Evolutionary conservation across 2,113 vertebrate species (phyloP).

Genomic region (Lasiurus borealis): DNA sequence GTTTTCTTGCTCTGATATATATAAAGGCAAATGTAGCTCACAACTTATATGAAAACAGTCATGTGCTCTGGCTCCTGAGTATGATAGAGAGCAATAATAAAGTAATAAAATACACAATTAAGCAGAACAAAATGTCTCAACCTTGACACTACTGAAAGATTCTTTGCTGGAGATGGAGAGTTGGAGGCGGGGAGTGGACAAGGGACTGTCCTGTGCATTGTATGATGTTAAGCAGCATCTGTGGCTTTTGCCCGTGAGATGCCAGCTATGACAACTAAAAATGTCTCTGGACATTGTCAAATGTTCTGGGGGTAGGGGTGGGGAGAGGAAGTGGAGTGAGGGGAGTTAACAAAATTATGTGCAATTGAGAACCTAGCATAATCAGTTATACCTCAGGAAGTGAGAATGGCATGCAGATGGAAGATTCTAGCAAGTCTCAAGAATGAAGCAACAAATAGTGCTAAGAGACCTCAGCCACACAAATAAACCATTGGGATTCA

Average conservation of each 20-base stretch:
- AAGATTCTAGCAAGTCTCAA: neutral
- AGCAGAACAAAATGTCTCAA: neutral
- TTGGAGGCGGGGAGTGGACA: neutral
- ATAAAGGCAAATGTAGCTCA: neutral
- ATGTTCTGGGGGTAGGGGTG: neutral
- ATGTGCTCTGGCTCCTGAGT: neutral
- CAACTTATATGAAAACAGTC: neutral
- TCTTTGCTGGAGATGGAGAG: neutral
- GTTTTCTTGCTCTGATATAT: neutral
- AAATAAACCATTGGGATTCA: neutral
- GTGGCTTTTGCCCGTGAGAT: neutral
- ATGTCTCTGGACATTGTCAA: neutral
- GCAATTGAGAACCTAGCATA: neutral
- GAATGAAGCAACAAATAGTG: neutral
- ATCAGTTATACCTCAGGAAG: conserved; percentile 13
- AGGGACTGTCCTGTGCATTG: neutral
- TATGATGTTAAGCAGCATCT: neutral
- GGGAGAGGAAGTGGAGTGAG: neutral
- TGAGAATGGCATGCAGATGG: accelerated
- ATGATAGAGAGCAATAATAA: neutral
- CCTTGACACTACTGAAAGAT: neutral
- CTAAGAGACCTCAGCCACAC: neutral
- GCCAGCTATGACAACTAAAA: neutral
- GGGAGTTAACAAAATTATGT: neutral
- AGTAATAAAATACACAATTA: neutral